These are phyloP conservation scores for Hydrozoanthus gracilis DNA, from an alignment of 92 coral and sea anemone species.

Conservation along the genomic window DNA sequence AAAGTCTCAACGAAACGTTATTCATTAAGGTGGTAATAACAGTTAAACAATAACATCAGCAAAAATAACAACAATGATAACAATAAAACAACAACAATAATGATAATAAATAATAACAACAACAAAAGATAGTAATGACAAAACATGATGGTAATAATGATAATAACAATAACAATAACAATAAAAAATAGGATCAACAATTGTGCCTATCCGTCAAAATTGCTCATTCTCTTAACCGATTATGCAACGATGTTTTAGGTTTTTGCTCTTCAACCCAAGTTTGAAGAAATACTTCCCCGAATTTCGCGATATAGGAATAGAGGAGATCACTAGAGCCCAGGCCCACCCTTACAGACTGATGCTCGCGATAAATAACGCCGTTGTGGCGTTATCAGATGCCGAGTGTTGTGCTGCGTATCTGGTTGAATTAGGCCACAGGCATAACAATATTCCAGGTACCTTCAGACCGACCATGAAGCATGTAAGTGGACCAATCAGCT, in stretches of 20 bases:
- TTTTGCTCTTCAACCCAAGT: slow-evolving; percentile 52
- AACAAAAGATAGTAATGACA: no score
- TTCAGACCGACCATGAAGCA: slow-evolving; percentile 31
- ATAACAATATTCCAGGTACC: not conserved
- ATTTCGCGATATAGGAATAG: slow-evolving; percentile 44
- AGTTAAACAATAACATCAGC: no score
- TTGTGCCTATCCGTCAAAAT: no score
- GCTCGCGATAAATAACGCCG: slow-evolving; percentile 65
- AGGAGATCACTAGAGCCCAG: slow-evolving; percentile 51
- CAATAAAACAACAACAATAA: no score
- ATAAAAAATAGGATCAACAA: no score
- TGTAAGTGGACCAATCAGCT: slow-evolving; percentile 39
- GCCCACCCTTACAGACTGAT: slow-evolving; percentile 64
- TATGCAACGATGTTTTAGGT: slow-evolving; percentile 16
- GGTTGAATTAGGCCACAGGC: slow-evolving; percentile 63
- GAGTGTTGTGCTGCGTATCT: slow-evolving; percentile 63
- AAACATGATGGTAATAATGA: no score
- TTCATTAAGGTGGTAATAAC: no score
- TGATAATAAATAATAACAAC: no score
- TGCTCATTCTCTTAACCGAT: not conserved
- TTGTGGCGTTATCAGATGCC: slow-evolving; percentile 57
- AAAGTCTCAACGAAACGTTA: no score
- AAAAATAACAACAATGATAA: no score
- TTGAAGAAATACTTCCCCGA: slow-evolving; percentile 55
- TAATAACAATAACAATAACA: no score